Evolutionary conservation across 2,888 invertebrate genomes (phyloP), one percentile per base, ranked within the genome.

Genomic region (Brenthis daphne): DNA sequence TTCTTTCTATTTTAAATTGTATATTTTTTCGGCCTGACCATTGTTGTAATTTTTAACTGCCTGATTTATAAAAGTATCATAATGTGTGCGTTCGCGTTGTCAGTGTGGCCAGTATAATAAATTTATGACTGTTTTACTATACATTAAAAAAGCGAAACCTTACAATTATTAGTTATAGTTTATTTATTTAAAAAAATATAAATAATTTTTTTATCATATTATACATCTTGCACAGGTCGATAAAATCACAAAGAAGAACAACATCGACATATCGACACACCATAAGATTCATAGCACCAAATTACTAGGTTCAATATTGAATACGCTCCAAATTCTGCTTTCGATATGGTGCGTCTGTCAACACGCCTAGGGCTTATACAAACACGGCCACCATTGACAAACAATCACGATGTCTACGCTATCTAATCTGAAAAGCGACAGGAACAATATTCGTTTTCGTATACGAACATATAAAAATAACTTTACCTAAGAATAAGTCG

Each of bases 381-480:
- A 89, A 90, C 87, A 87, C 75, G 80, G 82, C 83, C 85, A 85
- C 82, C 85, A 81, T 82, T 71, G 78, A 79, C 84, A 89, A 90
- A 90, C 86, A 89, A 79, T 77, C 80, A 80, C 80, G 80, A 80
- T 83, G 84, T 83, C 85, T 81, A 75, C 80, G 80, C 80, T 89
- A 90, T 91, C 90, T 90, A 85, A 90, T 90, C 90, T 85, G 81
- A 76, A 79, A 79, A 84, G 81, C 81, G 82, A 82, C 84, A 80
- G 73, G 72, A 76, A 83, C 80, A 81, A 77, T 78, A 77, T 77
- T 73, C 73, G 70, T 74, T 75, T 73, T 73, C 47, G 57, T 67
- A 56, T 75, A 76, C 64, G 56, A 60, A 70, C 67, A 67, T 63
- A 70, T 65, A 64, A 67, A 71, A 14, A 20, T 13, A 20, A 13